Evolutionary conservation across 2,113 vertebrate genomes (phyloP).

Genomic region (Entomyzon cyanotis): DNA sequence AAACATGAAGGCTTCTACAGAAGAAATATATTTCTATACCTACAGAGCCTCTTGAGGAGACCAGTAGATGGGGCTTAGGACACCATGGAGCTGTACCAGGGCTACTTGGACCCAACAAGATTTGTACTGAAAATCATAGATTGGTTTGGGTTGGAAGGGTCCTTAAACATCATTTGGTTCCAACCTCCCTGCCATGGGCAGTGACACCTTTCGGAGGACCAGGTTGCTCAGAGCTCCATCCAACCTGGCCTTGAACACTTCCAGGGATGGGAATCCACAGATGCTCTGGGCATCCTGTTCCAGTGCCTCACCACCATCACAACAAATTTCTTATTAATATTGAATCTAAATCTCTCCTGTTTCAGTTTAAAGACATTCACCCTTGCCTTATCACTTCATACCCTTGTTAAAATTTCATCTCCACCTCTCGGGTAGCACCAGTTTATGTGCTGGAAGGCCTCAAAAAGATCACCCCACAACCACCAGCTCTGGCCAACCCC

Average conservation of each 20-base stretch:
- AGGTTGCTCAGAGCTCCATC: background rate
- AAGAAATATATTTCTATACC: background rate
- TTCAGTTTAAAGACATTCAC: background rate
- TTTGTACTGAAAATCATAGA: background rate
- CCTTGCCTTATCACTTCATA: background rate
- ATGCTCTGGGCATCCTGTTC: background rate
- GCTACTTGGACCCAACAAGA: fast-evolving
- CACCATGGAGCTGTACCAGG: background rate
- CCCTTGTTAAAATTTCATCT: background rate
- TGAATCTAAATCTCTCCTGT: background rate
- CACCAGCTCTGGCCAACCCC: background rate
- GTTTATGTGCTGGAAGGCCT: background rate
- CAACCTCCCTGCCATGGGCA: fast-evolving
- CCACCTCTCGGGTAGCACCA: background rate
- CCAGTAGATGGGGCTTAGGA: background rate
- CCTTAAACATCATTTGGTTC: background rate
- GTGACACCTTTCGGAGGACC: fast-evolving
- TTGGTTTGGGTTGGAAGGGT: too few species aligned
- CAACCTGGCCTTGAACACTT: background rate
- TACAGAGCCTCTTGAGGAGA: background rate
- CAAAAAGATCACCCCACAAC: background rate
- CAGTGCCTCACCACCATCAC: background rate
- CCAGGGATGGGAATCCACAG: background rate
- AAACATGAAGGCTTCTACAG: background rate
- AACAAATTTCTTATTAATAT: background rate